A percentile compares a stretch with the other conserved stretches of the same genome.
phyloP scores from a whole-genome alignment of 2,797 vertebrate species.

The Eulemur mongoz region DNA sequence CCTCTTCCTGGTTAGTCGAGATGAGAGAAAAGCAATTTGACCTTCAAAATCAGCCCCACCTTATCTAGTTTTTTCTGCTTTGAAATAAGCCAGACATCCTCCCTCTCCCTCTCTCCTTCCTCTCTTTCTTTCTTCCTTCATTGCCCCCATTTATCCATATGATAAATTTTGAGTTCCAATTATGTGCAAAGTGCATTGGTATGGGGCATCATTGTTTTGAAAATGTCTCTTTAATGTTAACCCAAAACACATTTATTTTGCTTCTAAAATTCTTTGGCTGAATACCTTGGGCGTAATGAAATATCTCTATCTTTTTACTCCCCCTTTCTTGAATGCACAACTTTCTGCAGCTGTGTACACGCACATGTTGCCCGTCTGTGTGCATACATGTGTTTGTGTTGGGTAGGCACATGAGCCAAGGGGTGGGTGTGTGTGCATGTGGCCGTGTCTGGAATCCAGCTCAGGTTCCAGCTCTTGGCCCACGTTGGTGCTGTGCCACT shows the following conservation, averaged over 20 bases:
- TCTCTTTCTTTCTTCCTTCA: background rate
- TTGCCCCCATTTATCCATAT: too few relatives aligned
- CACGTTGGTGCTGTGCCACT: background rate
- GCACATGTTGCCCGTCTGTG: fast-evolving
- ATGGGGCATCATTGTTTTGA: background rate
- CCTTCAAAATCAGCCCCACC: background rate
- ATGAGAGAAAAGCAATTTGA: background rate
- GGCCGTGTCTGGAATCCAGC: background rate
- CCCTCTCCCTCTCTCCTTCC: background rate
- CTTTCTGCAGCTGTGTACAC: fast-evolving
- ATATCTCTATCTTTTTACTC: fast-evolving
- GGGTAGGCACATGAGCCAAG: too few relatives aligned
- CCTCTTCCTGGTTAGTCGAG: background rate
- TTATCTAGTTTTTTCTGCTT: background rate
- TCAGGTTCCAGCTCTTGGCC: background rate
- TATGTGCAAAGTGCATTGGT: background rate
- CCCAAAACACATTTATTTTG: background rate
- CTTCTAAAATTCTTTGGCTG: background rate
- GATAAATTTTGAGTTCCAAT: background rate
- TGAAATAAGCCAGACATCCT: background rate
- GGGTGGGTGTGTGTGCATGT: too few relatives aligned
- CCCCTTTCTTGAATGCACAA: background rate
- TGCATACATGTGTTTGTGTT: fast-evolving
- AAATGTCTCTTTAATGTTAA: background rate
- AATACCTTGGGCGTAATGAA: background rate